These are phyloP conservation scores for Pyrochroa serraticornis DNA, from an alignment of 2,888 invertebrate species.

Conservation along the genomic window DNA sequence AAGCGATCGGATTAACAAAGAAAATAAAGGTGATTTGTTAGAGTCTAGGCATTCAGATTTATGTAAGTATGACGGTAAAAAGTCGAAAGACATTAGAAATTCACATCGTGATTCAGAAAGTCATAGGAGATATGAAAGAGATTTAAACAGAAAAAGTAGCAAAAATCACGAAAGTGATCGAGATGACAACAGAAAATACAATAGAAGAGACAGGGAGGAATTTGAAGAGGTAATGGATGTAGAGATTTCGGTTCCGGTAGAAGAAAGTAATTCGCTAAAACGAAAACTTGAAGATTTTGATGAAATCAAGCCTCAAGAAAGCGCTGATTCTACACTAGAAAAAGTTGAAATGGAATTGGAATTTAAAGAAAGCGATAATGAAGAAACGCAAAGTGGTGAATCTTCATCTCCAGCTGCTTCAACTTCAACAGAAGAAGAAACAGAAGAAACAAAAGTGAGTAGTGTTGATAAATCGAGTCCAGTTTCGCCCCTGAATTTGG, in stretches of 20 bases:
- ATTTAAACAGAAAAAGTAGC: background rate
- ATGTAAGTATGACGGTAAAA: slow-evolving; percentile 28
- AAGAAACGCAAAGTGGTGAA: too few species aligned
- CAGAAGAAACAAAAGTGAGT: slow-evolving; percentile 9
- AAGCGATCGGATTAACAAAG: slow-evolving; percentile 7
- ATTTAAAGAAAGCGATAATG: too few species aligned
- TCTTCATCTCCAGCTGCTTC: too few species aligned
- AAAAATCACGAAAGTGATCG: background rate
- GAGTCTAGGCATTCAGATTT: slow-evolving; percentile 22
- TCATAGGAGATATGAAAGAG: slow-evolving; percentile 18
- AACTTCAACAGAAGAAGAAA: background rate
- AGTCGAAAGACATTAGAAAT: slow-evolving; percentile 25
- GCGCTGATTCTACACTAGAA: too few species aligned
- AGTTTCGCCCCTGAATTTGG: background rate
- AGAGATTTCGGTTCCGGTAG: too few species aligned
- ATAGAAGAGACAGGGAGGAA: background rate
- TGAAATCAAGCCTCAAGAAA: too few species aligned
- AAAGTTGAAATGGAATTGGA: too few species aligned
- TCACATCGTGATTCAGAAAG: slow-evolving; percentile 29
- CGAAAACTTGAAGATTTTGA: too few species aligned
- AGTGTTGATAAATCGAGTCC: background rate
- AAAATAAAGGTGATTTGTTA: slow-evolving; percentile 27
- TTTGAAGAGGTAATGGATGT: too few species aligned
- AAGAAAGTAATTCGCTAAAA: too few species aligned
- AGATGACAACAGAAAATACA: slow-evolving; percentile 7